Evolutionary conservation across 2,888 invertebrate genomes (phyloP).

Genomic region (Harmothoe impar): DNA sequence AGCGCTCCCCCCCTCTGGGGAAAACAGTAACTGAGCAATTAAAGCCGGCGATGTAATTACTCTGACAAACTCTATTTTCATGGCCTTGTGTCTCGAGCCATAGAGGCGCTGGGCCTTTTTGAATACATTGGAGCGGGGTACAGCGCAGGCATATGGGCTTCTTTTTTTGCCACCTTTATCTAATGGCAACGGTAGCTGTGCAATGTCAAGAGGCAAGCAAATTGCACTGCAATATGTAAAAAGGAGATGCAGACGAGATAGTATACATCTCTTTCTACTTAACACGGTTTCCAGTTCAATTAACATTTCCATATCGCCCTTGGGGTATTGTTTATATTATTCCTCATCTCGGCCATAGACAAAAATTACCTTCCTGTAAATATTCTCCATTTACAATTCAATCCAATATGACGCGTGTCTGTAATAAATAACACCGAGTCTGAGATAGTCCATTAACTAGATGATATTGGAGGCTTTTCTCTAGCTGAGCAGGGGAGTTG

Average conservation of each 20-base stretch:
- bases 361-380: neutral
- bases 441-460: slow-evolving; percentile 4
- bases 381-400: slow-evolving; percentile 12
- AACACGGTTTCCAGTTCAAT: neutral
- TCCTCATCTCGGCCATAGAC: neutral
- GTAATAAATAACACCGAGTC: slow-evolving; percentile 5
- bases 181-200: neutral
- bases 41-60: slow-evolving; percentile 48
- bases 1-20: neutral
- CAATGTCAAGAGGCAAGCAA: slow-evolving; percentile 8
- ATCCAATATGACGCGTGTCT: neutral
- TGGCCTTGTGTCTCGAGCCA: slow-evolving; percentile 12
- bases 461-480: neutral
- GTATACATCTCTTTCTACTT: slow-evolving; percentile 5
- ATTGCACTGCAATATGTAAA: neutral
- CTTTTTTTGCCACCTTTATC: neutral
- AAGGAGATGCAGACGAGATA: neutral
- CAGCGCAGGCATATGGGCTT: neutral
- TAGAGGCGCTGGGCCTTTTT: neutral
- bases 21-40: slow-evolving; percentile 40
- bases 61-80: slow-evolving; percentile 53
- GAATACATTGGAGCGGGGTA: neutral
- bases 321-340: neutral
- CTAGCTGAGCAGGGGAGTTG: too few relatives aligned
- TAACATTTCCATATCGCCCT: neutral